phyloP scores from a whole-genome alignment of 2,113 vertebrate species.

The Pterophyllum scalare region DNA sequence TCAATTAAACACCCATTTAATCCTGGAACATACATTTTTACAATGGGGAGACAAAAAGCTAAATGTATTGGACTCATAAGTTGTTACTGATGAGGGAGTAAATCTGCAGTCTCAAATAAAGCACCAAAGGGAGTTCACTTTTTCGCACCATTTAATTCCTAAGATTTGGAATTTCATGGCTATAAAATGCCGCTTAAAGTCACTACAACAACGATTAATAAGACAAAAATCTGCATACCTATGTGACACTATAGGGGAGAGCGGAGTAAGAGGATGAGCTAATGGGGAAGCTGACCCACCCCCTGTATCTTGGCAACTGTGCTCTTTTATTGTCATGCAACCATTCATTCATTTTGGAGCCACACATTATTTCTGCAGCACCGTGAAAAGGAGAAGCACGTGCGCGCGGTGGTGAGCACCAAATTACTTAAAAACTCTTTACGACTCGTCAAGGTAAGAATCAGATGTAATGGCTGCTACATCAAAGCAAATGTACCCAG shows the following conservation, averaged over 20 bases:
- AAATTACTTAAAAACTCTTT: neutral
- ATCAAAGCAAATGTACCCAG: neutral
- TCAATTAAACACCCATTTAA: conserved; percentile 60
- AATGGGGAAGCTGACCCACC: neutral
- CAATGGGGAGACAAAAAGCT: conserved; percentile 34
- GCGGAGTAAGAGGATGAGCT: neutral
- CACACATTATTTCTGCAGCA: neutral
- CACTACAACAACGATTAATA: neutral
- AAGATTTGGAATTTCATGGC: neutral
- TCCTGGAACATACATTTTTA: conserved; percentile 56
- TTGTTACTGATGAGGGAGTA: conserved; percentile 56
- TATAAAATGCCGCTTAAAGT: conserved; percentile 26
- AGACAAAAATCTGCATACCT: neutral
- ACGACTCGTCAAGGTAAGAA: neutral
- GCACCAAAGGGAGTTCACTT: conserved; percentile 34
- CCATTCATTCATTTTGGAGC: neutral
- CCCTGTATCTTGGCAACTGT: neutral
- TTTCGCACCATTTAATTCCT: conserved; percentile 8
- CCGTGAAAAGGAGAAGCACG: no score
- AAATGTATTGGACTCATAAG: conserved; percentile 47
- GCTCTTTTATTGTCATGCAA: neutral
- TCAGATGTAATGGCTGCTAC: neutral
- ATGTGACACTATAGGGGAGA: neutral
- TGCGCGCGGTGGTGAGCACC: no score
- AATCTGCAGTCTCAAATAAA: conserved; percentile 43